Evolutionary conservation across 2,113 vertebrate species (phyloP).

Genomic region (Lepisosteus oculatus): DNA sequence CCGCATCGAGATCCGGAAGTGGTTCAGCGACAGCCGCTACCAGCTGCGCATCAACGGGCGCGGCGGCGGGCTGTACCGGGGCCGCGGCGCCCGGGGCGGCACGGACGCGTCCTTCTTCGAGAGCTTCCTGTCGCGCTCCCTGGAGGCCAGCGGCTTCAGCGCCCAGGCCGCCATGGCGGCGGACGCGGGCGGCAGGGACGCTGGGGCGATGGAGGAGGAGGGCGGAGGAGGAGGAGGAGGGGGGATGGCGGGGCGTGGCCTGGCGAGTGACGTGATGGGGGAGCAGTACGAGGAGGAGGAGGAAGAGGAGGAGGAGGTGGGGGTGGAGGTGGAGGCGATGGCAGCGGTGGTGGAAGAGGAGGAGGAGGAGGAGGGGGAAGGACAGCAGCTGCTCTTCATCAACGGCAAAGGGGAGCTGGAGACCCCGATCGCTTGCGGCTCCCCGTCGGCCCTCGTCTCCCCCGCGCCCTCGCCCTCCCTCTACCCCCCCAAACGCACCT

Average conservation of each 20-base stretch:
- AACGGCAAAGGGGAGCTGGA: conserved; percentile 47
- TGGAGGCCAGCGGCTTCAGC: conserved; percentile 46
- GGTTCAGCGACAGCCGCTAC: conserved; percentile 75
- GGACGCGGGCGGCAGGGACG: no score
- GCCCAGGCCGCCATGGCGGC: no score
- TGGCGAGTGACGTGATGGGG: no score
- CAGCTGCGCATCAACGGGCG: conserved; percentile 63
- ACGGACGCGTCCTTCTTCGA: conserved; percentile 62
- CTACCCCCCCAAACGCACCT: conserved; percentile 49
- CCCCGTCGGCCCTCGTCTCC: conserved; percentile 41
- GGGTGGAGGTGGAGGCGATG: conserved; percentile 13
- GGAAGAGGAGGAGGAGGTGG: conserved; percentile 42
- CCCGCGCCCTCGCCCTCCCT: conserved; percentile 36
- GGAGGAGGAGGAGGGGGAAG: conserved; percentile 46
- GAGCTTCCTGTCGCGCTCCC: conserved; percentile 62
- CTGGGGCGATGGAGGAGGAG: conserved; percentile 54
- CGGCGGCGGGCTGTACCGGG: conserved; percentile 55
- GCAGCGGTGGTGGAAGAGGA: conserved; percentile 49
- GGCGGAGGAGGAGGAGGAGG: conserved; percentile 21
- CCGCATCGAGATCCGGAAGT: conserved; percentile 72
- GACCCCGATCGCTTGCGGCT: conserved; percentile 23
- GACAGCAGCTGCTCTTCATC: conserved; percentile 50
- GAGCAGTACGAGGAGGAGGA: conserved; percentile 43
- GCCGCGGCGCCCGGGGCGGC: conserved; percentile 46
- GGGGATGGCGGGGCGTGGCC: no score